Conservation (phyloP, 1,140 invertebrate species). For the Vanessa atalanta region DNA sequence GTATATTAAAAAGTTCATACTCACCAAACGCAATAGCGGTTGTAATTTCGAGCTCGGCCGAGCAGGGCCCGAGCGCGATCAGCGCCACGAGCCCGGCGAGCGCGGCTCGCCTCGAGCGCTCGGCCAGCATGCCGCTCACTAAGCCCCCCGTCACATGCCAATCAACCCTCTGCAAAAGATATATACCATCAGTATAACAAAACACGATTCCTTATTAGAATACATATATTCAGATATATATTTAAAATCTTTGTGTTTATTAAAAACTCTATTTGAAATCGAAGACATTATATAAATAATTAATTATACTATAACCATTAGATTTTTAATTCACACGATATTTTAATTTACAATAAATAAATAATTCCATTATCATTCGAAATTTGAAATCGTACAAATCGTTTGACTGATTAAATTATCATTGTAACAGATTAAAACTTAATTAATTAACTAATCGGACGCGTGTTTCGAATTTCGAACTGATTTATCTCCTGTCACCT, state of each 20-base stretch:
- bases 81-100: slow-evolving; percentile 66
- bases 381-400: neutral
- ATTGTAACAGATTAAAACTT: neutral
- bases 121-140: slow-evolving; percentile 64
- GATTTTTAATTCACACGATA: too few species aligned
- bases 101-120: slow-evolving; percentile 57
- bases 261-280: too few species aligned
- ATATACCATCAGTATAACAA: too few species aligned
- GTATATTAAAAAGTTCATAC: slow-evolving; percentile 4
- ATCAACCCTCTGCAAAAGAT: slow-evolving; percentile 45
- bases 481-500: too few species aligned
- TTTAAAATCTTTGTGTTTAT: too few species aligned
- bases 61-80: slow-evolving; percentile 57
- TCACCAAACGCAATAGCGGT: slow-evolving; percentile 53
- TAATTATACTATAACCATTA: too few species aligned
- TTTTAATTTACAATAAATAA: neutral
- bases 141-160: slow-evolving; percentile 69
- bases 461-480: too few species aligned
- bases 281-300: too few species aligned
- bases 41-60: slow-evolving; percentile 52
- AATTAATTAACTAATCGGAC: neutral
- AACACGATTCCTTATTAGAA: too few species aligned
- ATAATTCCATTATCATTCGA: neutral
- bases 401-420: too few species aligned
- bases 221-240: too few species aligned